phyloP scores from a whole-genome alignment of 1,140 invertebrate species.

The Venustaconcha ellipsiformis region DNA sequence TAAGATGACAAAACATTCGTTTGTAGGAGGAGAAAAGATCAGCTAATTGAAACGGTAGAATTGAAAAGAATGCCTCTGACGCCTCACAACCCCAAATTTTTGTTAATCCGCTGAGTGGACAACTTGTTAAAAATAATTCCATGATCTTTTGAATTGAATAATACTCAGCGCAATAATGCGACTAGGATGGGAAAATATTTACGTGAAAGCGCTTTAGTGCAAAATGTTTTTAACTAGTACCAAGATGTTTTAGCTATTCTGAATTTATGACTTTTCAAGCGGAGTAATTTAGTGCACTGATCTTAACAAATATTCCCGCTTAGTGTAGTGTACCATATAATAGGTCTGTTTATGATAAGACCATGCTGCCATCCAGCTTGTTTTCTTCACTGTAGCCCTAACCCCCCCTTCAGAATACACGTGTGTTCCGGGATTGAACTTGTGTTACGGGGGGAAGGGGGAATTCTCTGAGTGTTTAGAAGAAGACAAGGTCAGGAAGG shows the following conservation, averaged over 20 bases:
- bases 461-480: slow-evolving; percentile 7
- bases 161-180: slow-evolving; percentile 38
- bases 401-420: slow-evolving; percentile 50
- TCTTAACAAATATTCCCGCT: slow-evolving; percentile 64
- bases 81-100: slow-evolving; percentile 55
- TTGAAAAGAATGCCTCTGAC: slow-evolving; percentile 65
- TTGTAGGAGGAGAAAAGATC: slow-evolving; percentile 38
- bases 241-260: slow-evolving; percentile 17
- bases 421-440: slow-evolving; percentile 46
- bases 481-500: neutral
- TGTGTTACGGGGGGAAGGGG: slow-evolving; percentile 9
- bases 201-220: slow-evolving; percentile 2
- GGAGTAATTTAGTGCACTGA: slow-evolving; percentile 56
- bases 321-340: slow-evolving; percentile 66
- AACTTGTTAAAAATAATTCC: slow-evolving; percentile 60
- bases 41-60: slow-evolving; percentile 64
- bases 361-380: slow-evolving; percentile 62
- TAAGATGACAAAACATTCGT: neutral
- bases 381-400: slow-evolving; percentile 43
- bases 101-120: slow-evolving; percentile 59
- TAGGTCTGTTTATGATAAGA: slow-evolving; percentile 63
- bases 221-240: slow-evolving; percentile 3
- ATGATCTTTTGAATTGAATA: slow-evolving; percentile 46
- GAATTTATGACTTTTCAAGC: slow-evolving; percentile 32
- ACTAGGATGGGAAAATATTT: slow-evolving; percentile 3